Percentiles rank a stretch among this genome's conserved stretches.
Evolutionary conservation across 2,888 invertebrate genomes (phyloP).

Genomic region (Elysia crispata): DNA sequence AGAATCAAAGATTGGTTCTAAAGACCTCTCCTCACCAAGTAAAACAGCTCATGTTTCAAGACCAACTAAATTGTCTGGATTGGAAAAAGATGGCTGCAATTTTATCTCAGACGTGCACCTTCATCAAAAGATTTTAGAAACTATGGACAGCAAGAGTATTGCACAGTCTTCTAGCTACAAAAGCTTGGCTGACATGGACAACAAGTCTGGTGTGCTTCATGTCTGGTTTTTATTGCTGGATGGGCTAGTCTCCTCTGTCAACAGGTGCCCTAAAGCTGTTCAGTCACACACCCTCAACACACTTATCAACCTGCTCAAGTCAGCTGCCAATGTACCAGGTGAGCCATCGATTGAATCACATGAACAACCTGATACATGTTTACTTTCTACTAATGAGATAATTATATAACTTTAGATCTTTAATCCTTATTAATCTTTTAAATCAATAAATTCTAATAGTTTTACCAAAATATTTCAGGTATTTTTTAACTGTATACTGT

Average conservation of each 20-base stretch:
- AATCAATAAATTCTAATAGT: too few species aligned
- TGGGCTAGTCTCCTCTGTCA: constrained; percentile 81
- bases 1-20: neutral
- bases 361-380: neutral
- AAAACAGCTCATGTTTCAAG: neutral
- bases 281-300: constrained; percentile 93
- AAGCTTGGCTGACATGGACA: constrained; percentile 70
- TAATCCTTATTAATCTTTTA: too few species aligned
- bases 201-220: constrained; percentile 84
- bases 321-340: constrained; percentile 86
- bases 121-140: neutral
- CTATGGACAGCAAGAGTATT: neutral
- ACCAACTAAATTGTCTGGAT: neutral
- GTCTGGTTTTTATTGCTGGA: constrained; percentile 93
- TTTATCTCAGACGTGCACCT: too few species aligned
- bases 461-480: too few species aligned
- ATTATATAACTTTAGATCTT: too few species aligned
- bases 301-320: constrained; percentile 89
- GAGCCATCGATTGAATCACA: neutral
- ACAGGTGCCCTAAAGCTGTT: constrained; percentile 86
- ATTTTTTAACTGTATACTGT: too few species aligned
- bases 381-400: neutral
- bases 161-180: neutral
- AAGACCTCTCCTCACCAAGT: too few species aligned
- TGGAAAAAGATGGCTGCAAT: neutral